Evolutionary conservation across 2,113 vertebrate species (phyloP), one percentile per base, ranked within the genome.

Genomic region (Nannobrachium achirus): DNA sequence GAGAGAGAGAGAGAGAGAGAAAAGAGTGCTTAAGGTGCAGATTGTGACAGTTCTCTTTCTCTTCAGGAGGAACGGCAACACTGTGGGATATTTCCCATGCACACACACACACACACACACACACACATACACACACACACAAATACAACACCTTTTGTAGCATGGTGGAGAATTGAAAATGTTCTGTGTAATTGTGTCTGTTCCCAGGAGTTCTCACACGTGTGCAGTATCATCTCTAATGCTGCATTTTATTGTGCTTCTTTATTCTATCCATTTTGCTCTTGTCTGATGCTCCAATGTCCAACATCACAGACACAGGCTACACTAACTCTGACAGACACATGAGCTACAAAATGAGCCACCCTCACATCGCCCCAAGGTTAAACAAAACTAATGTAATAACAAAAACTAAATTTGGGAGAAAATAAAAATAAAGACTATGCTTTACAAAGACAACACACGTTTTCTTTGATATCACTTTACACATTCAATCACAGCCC

Each of bases 1-100:
- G 50, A n/a, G 20, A 42, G 51, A 38, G 65, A 62, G 60, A 13
- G 40, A 56, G 55, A 56, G 59, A 40, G 20, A 46, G 52, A 73
- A 56, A 33, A 56, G 79, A 55, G 63, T 25, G 77, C 76, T 76
- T 71, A 53, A 86, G 77, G 71, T 70, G 69, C 82, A 82, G 51
- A 80, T 69, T 82, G 80, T 88, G 89, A 89, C 83, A 88, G 78
- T 78, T 83, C 77, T 82, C 80, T 69, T 66, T 84, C 85, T 83
- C 78, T 69, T 79, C 58, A 9, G 71, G 70, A 85, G 76, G 78
- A 86, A 80, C 61, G 72, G 75, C 56, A 64, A 79, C 82, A 73
- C 72, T 44, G 59, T 80, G 76, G 71, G 66, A 78, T 70, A 71
- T 86, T 80, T 67, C 76, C 57, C 80, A 63, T 69, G 66, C 69